A percentile compares a stretch with the other conserved stretches of the same genome.
These are phyloP conservation scores for Pristionchus japonicus DNA, from an alignment of 2,888 invertebrate species.

Conservation along the genomic window DNA sequence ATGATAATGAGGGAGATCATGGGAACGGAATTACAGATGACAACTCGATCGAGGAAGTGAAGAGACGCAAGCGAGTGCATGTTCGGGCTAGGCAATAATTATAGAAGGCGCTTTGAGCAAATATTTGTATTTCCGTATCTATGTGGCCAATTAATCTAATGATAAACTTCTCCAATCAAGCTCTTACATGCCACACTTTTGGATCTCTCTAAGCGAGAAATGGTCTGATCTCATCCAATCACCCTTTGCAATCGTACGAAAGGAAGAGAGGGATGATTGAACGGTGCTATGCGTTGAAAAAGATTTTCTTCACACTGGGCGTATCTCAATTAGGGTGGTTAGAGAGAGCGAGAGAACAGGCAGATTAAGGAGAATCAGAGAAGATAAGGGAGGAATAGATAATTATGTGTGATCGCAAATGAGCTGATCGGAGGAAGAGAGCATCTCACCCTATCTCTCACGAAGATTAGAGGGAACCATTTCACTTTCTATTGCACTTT, in stretches of 20 bases:
- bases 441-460: not conserved
- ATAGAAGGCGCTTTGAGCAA: not conserved
- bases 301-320: not conserved
- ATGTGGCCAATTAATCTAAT: not conserved
- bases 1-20: not conserved
- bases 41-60: not conserved
- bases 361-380: not conserved
- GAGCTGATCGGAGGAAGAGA: not conserved
- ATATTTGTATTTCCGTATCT: not conserved
- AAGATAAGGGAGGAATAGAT: not conserved
- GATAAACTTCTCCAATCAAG: not conserved
- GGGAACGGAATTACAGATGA: not conserved
- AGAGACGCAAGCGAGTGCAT: not conserved
- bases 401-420: not conserved
- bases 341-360: not conserved
- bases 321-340: not conserved
- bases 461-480: not conserved
- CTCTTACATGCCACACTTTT: not conserved
- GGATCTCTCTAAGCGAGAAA: not conserved
- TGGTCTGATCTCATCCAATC: not conserved
- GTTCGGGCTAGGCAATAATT: constrained; percentile 19
- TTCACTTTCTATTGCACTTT: not conserved
- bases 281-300: not conserved
- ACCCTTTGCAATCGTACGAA: not conserved
- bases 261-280: not conserved